These are phyloP conservation scores for Macropus fuliginosus DNA, from an alignment of 2,797 vertebrate genomes.

Conservation along the genomic window DNA sequence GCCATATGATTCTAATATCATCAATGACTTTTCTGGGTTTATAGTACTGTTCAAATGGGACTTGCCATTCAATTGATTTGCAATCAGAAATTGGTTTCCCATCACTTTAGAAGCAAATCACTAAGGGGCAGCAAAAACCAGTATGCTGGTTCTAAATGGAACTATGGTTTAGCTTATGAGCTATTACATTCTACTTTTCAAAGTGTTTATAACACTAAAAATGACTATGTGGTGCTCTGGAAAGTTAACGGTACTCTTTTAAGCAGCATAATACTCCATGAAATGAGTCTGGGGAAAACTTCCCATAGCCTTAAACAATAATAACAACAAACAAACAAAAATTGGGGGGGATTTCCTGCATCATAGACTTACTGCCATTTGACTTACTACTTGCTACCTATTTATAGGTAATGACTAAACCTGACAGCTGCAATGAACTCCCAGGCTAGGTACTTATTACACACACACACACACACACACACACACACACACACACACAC, in stretches of 20 bases:
- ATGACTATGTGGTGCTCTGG: conserved; percentile 41
- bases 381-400: neutral
- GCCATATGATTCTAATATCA: conserved; percentile 41
- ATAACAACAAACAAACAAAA: neutral
- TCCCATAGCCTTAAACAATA: conserved; percentile 7
- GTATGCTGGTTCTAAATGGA: conserved; percentile 76
- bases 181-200: conserved; percentile 53
- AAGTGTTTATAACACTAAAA: conserved; percentile 34
- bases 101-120: conserved; percentile 85
- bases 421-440: rapidly evolving
- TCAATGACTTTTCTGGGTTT: conserved; percentile 31
- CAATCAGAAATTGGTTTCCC: conserved; percentile 86
- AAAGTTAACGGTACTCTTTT: conserved; percentile 46
- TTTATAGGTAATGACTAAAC: neutral
- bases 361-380: neutral
- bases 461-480: neutral
- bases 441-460: rapidly evolving
- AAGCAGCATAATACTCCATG: conserved; percentile 43
- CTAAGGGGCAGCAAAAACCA: conserved; percentile 86
- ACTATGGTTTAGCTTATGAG: conserved; percentile 69
- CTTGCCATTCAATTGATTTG: conserved; percentile 81
- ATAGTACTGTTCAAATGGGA: conserved; percentile 60
- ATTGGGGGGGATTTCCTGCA: neutral
- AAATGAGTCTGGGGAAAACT: conserved; percentile 54
- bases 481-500: too few species aligned